Conservation (phyloP, 53 echinoderm and acorn worm species). For the Echinarachnius parma region DNA sequence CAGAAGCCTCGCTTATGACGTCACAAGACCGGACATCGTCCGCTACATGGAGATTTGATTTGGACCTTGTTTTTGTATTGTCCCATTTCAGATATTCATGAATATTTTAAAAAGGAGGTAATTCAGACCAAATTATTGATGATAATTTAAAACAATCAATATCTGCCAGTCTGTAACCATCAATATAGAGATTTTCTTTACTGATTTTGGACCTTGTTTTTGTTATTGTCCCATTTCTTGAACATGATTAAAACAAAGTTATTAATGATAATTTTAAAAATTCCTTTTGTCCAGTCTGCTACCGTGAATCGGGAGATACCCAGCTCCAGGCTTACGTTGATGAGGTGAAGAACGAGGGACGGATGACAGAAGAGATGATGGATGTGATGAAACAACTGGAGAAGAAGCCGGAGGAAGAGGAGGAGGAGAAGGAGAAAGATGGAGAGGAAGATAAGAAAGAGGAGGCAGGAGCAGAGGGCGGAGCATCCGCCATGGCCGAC, state of each 20-base stretch:
- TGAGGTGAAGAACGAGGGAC: slow-evolving; percentile 70
- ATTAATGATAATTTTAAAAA: neutral
- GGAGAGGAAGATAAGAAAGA: slow-evolving; percentile 4
- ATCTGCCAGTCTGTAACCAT: too few species aligned
- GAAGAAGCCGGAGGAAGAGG: slow-evolving; percentile 41
- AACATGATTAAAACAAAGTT: too few species aligned
- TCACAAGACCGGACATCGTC: too few species aligned
- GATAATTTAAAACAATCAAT: neutral
- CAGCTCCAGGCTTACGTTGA: slow-evolving; percentile 71
- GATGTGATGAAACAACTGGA: slow-evolving; percentile 67
- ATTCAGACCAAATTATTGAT: neutral
- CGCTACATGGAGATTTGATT: too few species aligned
- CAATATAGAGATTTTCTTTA: too few species aligned
- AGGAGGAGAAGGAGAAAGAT: slow-evolving; percentile 14
- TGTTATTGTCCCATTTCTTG: too few species aligned
- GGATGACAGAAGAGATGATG: slow-evolving; percentile 80
- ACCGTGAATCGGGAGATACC: slow-evolving; percentile 71
- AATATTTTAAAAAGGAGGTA: neutral
- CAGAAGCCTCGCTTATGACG: too few species aligned
- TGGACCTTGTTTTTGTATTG: too few species aligned
- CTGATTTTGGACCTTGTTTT: too few species aligned
- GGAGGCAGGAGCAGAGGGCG: slow-evolving; percentile 1
- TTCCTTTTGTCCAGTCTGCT: slow-evolving; percentile 60
- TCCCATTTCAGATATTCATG: too few species aligned
- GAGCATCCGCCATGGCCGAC: neutral